A percentile compares a stretch with the other conserved stretches of the same genome.
Conservation (phyloP, 2,113 vertebrate genomes). For the Crotalus helleri region DNA sequence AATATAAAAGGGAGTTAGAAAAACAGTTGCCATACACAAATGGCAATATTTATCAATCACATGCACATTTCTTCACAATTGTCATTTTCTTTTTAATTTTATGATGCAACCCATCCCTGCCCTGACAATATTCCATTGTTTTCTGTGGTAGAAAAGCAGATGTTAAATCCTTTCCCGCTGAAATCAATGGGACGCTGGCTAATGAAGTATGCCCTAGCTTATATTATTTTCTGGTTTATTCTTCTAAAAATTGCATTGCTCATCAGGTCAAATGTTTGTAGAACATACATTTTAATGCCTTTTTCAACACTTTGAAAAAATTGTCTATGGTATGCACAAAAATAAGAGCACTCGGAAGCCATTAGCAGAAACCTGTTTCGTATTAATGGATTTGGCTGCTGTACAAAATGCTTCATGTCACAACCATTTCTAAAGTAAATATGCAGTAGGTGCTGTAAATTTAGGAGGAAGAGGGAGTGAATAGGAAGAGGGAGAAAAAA, state of each 20-base stretch:
- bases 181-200: background rate
- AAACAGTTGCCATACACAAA: background rate
- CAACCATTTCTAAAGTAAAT: slow-evolving; percentile 37
- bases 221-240: background rate
- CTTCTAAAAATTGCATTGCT: background rate
- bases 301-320: slow-evolving; percentile 9
- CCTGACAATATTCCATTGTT: background rate
- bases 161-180: background rate
- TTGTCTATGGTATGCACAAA: background rate
- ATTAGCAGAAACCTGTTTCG: slow-evolving; percentile 35
- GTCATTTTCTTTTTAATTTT: background rate
- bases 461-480: slow-evolving; percentile 42
- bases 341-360: slow-evolving; percentile 45
- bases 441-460: slow-evolving; percentile 35
- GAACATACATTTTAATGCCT: background rate
- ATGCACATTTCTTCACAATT: background rate
- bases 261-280: background rate
- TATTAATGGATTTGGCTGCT: slow-evolving; percentile 29
- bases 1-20: background rate
- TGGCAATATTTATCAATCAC: background rate
- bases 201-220: background rate
- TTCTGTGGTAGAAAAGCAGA: background rate
- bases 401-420: slow-evolving; percentile 37
- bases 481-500: background rate
- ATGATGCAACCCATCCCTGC: no score